Conservation (phyloP, 2,888 invertebrate species). For the Watsonalla cultraria region DNA sequence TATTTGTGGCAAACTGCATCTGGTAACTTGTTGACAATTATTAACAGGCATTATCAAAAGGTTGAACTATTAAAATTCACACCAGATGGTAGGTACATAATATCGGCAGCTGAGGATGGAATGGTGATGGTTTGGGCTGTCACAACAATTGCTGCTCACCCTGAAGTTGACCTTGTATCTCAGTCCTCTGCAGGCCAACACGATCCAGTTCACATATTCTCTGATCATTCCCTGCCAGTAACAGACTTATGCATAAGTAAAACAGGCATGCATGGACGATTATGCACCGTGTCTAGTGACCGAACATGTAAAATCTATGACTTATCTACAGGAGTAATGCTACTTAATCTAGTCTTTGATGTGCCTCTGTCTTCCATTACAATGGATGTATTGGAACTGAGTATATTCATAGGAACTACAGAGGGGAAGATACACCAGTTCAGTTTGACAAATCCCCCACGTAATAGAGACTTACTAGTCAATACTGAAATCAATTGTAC, state of each 20-base stretch:
- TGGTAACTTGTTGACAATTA: slow-evolving; percentile 85
- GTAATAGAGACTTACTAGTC: slow-evolving; percentile 82
- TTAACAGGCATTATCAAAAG: slow-evolving; percentile 89
- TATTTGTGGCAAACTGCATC: slow-evolving; percentile 90
- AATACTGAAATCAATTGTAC: slow-evolving; percentile 68
- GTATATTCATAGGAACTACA: slow-evolving; percentile 85
- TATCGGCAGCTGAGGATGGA: slow-evolving; percentile 91
- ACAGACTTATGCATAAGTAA: slow-evolving; percentile 87
- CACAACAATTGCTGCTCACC: slow-evolving; percentile 75
- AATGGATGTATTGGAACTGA: slow-evolving; percentile 84
- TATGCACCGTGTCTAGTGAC: slow-evolving; percentile 89
- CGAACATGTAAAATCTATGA: slow-evolving; percentile 91
- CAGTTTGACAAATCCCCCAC: slow-evolving; percentile 82
- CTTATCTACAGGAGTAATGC: slow-evolving; percentile 81
- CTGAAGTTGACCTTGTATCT: slow-evolving; percentile 65
- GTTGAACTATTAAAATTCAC: slow-evolving; percentile 87
- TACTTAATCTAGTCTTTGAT: slow-evolving; percentile 87
- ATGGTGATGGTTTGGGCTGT: slow-evolving; percentile 90
- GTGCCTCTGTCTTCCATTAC: slow-evolving; percentile 82
- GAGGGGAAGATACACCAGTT: slow-evolving; percentile 85
- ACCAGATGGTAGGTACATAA: slow-evolving; percentile 86
- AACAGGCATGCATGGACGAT: slow-evolving; percentile 82
- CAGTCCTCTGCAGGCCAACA: slow-evolving; percentile 76
- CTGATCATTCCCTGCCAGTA: slow-evolving; percentile 88
- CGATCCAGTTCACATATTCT: slow-evolving; percentile 84